Percentiles rank a stretch among this genome's conserved stretches.
Conservation (phyloP, 2,888 invertebrate genomes). For the Gortyna flavago region DNA sequence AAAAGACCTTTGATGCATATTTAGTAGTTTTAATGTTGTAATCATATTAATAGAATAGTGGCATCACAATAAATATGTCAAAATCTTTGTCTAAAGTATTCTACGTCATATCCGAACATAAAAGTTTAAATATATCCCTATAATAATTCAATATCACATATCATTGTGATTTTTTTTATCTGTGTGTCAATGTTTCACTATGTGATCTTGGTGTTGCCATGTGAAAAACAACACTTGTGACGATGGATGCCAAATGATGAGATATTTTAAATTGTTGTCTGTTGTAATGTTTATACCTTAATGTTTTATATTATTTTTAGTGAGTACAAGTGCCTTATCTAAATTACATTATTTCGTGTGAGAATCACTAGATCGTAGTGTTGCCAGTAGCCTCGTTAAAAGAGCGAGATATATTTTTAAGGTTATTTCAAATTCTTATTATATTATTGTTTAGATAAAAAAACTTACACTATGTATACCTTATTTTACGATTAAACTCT, state of each 20-base stretch:
- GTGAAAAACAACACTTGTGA: slow-evolving; percentile 70
- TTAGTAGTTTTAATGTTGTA: slow-evolving; percentile 54
- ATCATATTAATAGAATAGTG: slow-evolving; percentile 55
- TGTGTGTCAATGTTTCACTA: slow-evolving; percentile 58
- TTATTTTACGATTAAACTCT: slow-evolving; percentile 6
- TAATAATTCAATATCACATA: slow-evolving; percentile 56
- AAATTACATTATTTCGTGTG: slow-evolving; percentile 60
- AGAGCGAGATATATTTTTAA: not conserved
- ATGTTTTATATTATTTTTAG: slow-evolving; percentile 66
- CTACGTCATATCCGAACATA: slow-evolving; percentile 52
- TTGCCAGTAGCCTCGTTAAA: slow-evolving; percentile 53
- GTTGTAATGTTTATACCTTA: slow-evolving; percentile 73
- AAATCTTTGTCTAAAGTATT: slow-evolving; percentile 53
- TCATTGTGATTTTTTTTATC: slow-evolving; percentile 64
- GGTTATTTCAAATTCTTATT: not conserved
- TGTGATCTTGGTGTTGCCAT: slow-evolving; percentile 82
- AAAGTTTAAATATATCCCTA: slow-evolving; percentile 38
- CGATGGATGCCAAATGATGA: slow-evolving; percentile 82
- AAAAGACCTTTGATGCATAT: slow-evolving; percentile 57
- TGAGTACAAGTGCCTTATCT: slow-evolving; percentile 73
- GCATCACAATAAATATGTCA: slow-evolving; percentile 62
- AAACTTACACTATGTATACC: not conserved
- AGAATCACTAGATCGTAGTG: slow-evolving; percentile 51
- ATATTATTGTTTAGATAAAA: slow-evolving; percentile 1
- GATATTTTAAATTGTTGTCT: slow-evolving; percentile 76